Percentiles rank a stretch among this genome's conserved stretches.
Conservation (phyloP, 2,797 vertebrate species). For the Erethizon dorsatum region DNA sequence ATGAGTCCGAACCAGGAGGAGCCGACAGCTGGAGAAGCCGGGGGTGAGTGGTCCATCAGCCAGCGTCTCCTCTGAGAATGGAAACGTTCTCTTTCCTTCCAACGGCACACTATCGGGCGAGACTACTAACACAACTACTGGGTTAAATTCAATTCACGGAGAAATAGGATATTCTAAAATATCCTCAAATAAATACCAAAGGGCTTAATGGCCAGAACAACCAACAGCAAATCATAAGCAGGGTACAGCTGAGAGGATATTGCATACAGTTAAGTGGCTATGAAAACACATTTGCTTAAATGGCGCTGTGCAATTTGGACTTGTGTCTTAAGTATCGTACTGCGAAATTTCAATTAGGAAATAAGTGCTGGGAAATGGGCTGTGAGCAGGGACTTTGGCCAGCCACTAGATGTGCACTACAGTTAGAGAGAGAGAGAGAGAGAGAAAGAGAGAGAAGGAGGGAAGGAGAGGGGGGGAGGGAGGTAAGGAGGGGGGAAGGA, state of each 20-base stretch:
- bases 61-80: not conserved
- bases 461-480: no score
- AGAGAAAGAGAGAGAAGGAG: not conserved
- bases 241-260: not conserved
- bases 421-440: not conserved
- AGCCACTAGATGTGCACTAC: not conserved
- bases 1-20: not conserved
- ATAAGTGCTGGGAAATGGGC: conserved; percentile 69
- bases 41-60: not conserved
- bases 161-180: conserved; percentile 49
- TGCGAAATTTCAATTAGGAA: conserved; percentile 81
- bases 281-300: conserved; percentile 75
- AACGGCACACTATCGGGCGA: not conserved
- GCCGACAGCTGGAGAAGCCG: not conserved
- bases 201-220: conserved; percentile 4
- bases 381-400: conserved; percentile 59
- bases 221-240: conserved; percentile 65
- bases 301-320: not conserved
- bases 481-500: not conserved
- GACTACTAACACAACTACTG: not conserved
- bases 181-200: conserved; percentile 43
- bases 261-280: conserved; percentile 46
- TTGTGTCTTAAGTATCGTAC: conserved; percentile 73
- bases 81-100: not conserved
- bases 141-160: conserved; percentile 18